Conservation (phyloP, 1,140 invertebrate genomes). For the Thrips palmi region DNA sequence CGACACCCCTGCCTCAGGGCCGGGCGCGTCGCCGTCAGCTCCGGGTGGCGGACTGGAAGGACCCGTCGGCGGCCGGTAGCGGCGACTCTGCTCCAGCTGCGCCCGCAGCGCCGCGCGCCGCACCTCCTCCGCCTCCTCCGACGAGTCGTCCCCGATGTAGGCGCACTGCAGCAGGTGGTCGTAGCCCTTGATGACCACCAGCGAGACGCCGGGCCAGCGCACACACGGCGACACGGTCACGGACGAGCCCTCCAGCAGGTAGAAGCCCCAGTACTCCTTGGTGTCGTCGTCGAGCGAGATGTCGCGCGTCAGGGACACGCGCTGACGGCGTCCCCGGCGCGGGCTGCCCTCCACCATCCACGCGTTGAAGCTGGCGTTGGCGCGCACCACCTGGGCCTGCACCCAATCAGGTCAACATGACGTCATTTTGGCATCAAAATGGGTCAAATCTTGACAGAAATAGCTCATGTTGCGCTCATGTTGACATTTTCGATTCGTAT, state of each 20-base stretch:
- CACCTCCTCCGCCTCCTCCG: constrained; percentile 44
- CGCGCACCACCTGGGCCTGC: constrained; percentile 44
- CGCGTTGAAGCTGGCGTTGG: constrained; percentile 56
- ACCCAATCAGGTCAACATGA: constrained; percentile 11
- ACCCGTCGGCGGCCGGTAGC: too few species aligned
- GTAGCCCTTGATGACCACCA: constrained; percentile 55
- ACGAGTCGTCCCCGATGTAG: constrained; percentile 59
- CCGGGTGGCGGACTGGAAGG: too few species aligned
- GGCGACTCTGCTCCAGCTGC: too few species aligned
- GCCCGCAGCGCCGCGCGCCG: constrained; percentile 22
- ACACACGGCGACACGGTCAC: constrained; percentile 56
- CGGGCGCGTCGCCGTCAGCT: too few species aligned
- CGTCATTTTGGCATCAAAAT: neutral
- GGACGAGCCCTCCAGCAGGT: constrained; percentile 49
- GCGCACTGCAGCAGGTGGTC: constrained; percentile 58
- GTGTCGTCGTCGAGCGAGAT: constrained; percentile 53
- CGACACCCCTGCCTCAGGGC: too few species aligned
- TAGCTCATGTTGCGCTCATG: too few species aligned
- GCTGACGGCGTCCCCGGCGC: constrained; percentile 30
- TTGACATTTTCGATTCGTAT: neutral
- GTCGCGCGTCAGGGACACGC: constrained; percentile 43
- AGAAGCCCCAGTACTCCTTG: constrained; percentile 72
- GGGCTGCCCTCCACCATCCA: constrained; percentile 42
- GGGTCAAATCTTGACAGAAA: neutral
- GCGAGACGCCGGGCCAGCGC: constrained; percentile 50